Evolutionary conservation across 2,113 vertebrate genomes (phyloP), one percentile per base, ranked within the genome.

Genomic region (Ginglymostoma cirratum): DNA sequence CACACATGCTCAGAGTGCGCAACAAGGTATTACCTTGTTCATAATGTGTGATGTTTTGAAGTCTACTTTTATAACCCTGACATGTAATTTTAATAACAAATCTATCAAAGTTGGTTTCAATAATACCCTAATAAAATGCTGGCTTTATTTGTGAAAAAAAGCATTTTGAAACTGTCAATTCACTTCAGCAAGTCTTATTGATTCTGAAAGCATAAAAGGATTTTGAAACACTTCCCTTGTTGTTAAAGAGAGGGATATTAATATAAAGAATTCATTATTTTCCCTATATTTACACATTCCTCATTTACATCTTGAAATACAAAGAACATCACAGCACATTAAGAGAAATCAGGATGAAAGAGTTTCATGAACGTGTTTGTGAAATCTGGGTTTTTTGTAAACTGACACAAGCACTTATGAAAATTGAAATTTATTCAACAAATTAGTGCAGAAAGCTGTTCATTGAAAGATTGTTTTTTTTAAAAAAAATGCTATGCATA

Each of bases 201-300:
- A 65, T 90, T 55, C 48, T 65, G 61, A 65, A 90, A 65, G 30
- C 52, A 90, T 90, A 55, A 90, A 90, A 90, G 87, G 55, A 90
- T 90, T 90, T 90, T 65, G 34, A 90, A 65, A 90, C 34, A 34
- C 55, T 21, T 65, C 61, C 12, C 87, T n/a, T 90, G 52, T n/a
- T 61, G 55, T 15, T 34, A 65, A 90, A 90, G 55, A 14, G 3
- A 55, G 34, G 30, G 14, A 15, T 61, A 65, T 90, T n/a, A 65
- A 90, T 65, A 90, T 90, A 55, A 65, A 34, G 87, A 90, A 90
- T n/a, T 17, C n/a, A 65, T 90, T 30, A 65, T 90, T 55, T 34
- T 65, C 87, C 61, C 61, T 27, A 55, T 3, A 27, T 87, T 87
- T 87, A 87, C 85, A 87, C 30, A 87, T 14, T 90, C 61, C 87